Evolutionary conservation across 2,888 invertebrate genomes (phyloP), one percentile per base, ranked within the genome.

Genomic region (Eustalomyia histrio): DNA sequence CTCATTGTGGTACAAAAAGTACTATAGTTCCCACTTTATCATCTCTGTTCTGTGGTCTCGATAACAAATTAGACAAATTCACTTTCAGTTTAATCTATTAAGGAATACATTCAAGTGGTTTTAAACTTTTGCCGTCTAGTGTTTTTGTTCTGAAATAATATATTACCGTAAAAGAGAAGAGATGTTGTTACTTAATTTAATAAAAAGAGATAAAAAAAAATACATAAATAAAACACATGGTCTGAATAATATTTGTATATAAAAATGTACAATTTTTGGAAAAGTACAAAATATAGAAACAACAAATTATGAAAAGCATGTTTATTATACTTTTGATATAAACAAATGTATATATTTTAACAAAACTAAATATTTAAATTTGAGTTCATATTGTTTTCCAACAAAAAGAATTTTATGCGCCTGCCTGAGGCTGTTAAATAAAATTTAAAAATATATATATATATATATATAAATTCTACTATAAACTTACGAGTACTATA

Each of bases 181-280:
- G 14, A n/a, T 21, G 9, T 2, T 18, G n/a, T 65, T 35, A 33
- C 35, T 71, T n/a, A 21, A 10, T 12, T 43, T 39, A 0, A 17
- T n/a, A 29, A 24, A n/a, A 29, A n/a, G 57, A 57, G 29, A 29
- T 9, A 57, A 6, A 57, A 29, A 57, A 6, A 57, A 29, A 57
- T 69, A 39, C 57, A 63, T 55, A 65, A 18, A 24, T 53, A 24
- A 63, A 76, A 65, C 76, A 71, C 71, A 76, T 71, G 71, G 64
- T 71, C 43, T 43, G 6, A 14, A 61, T 9, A 52, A 9, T n/a
- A 14, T n/a, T n/a, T 57, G 47, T 60, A 29, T 29, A 29, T 29
- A 29, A 7, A 29, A 29, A 29, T 7, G 7, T 1, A 7, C 4
- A 29, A 29, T 29, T 29, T 29, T 6, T 29, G 7, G 4, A 29